A percentile compares a stretch with the other conserved stretches of the same genome.
Evolutionary conservation across 2,113 vertebrate genomes (phyloP).

Genomic region (Diphyllodes magnificus): DNA sequence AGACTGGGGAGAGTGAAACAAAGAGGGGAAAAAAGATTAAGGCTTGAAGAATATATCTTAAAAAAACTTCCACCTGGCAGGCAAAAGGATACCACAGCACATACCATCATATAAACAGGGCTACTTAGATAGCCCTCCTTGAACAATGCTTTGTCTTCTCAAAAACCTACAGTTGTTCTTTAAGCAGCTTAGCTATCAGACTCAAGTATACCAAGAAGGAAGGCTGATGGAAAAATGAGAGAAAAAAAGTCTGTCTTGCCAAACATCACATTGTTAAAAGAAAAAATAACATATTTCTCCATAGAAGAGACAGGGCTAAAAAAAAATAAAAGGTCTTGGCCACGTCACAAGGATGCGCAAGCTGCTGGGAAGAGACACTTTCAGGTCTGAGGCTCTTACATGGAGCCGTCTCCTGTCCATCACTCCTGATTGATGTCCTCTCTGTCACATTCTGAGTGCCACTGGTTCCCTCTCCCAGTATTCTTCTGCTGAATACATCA

Average conservation of each 20-base stretch:
- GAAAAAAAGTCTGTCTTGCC: background rate
- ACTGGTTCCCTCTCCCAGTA: background rate
- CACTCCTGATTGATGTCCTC: background rate
- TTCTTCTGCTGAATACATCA: background rate
- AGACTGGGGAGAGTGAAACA: background rate
- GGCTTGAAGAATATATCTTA: background rate
- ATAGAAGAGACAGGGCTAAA: background rate
- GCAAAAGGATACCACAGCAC: background rate
- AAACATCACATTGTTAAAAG: background rate
- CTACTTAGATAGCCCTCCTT: background rate
- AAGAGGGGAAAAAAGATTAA: background rate
- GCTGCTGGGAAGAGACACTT: background rate
- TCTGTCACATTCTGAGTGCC: background rate
- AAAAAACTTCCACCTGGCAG: background rate
- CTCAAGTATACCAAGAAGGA: background rate
- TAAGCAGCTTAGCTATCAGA: background rate
- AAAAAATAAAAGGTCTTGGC: background rate
- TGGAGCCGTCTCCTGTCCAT: background rate
- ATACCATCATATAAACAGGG: background rate
- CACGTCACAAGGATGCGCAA: background rate
- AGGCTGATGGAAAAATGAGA: background rate
- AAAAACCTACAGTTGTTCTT: background rate
- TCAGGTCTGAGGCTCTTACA: background rate
- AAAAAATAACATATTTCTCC: accelerated
- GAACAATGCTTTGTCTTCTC: background rate